Conservation (phyloP, 2,113 vertebrate species). For the Cervus canadensis region DNA sequence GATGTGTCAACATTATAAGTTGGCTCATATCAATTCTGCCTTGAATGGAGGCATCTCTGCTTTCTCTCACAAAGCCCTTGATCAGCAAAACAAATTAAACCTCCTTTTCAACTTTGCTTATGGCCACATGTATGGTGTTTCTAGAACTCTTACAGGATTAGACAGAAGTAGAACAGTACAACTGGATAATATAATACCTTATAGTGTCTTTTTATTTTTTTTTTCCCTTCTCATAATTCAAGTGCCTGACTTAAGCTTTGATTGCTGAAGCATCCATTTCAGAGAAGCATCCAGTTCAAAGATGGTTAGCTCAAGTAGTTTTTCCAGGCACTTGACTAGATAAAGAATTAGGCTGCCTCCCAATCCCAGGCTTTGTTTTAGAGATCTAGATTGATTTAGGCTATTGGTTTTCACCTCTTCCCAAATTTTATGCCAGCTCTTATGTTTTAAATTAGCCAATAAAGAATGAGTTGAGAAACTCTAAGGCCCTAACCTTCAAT, state of each 20-base stretch:
- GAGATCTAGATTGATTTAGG: background rate
- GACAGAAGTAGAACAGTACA: background rate
- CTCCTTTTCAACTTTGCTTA: background rate
- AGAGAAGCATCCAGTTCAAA: background rate
- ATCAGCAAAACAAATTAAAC: background rate
- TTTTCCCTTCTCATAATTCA: background rate
- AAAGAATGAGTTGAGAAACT: background rate
- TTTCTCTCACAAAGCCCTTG: background rate
- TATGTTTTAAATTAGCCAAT: background rate
- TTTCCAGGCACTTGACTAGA: background rate
- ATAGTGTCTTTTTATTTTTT: background rate
- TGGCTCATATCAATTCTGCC: background rate
- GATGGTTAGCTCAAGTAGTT: background rate
- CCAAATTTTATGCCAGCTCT: background rate
- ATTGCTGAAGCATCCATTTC: background rate
- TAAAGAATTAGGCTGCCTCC: background rate
- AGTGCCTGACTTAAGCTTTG: background rate
- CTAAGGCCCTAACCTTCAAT: background rate
- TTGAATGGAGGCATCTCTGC: background rate
- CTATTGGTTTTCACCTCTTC: background rate
- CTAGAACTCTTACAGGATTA: background rate
- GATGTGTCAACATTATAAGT: accelerated
- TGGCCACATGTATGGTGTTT: background rate
- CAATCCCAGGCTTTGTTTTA: background rate
- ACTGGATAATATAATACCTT: background rate